These are phyloP conservation scores for Galerucella pusilla DNA, from an alignment of 2,888 invertebrate genomes.

Conservation along the genomic window DNA sequence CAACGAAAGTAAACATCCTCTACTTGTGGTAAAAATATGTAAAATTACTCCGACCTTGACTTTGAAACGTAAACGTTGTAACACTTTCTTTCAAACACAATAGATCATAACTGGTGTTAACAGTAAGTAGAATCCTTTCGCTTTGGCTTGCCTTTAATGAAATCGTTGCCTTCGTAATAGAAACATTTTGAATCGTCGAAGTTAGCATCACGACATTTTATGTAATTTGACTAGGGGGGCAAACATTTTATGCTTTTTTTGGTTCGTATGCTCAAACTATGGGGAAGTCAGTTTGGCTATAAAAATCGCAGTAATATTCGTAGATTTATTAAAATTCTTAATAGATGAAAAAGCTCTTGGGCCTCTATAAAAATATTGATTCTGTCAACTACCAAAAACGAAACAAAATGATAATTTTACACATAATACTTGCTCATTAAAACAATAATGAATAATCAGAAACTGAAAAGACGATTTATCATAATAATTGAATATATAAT, in stretches of 20 bases:
- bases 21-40: conserved; percentile 26
- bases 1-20: conserved; percentile 29
- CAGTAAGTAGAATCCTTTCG: conserved; percentile 31
- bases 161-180: not conserved
- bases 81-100: conserved; percentile 34
- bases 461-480: not conserved
- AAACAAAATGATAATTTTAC: too few species aligned
- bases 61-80: conserved; percentile 32
- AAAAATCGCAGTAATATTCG: too few species aligned
- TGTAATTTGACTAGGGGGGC: not conserved
- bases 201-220: not conserved
- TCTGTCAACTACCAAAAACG: too few species aligned
- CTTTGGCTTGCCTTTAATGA: conserved; percentile 15
- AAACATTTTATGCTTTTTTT: too few species aligned
- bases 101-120: conserved; percentile 27
- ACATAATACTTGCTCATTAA: too few species aligned
- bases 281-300: too few species aligned
- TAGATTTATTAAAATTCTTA: too few species aligned
- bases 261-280: too few species aligned
- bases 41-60: conserved; percentile 30
- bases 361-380: too few species aligned
- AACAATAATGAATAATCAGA: too few species aligned
- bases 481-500: not conserved
- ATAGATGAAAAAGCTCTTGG: too few species aligned
- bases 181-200: not conserved